Base-by-base conservation (phyloP, 2,113 vertebrate species). In the Vireo altiloquus region DNA sequence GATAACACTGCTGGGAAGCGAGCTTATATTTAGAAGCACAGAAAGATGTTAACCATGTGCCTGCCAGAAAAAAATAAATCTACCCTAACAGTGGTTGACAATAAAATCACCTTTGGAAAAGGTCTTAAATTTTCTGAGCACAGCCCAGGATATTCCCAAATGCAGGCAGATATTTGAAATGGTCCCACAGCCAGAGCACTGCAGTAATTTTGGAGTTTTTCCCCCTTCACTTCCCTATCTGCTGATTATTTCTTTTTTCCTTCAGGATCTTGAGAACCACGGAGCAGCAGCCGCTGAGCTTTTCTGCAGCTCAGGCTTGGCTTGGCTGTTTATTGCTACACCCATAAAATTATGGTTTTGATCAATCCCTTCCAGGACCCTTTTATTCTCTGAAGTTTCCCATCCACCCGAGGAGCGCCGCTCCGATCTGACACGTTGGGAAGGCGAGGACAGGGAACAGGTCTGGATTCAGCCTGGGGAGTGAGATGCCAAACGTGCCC, bases 21-120 rank as follows among this genome's bases (percentile, higher is more conserved):
- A 82, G 46, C 96, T 97, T 97, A 94, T 96, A 96, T 97, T 97
- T 96, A 97, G 97, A 94, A 96, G 69, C 93, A 94, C 88, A 21
- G 66, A 92, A 97, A 92, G 70, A 96, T 95, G 81, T 97, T 96
- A 97, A 78, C 83, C 90, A 61, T 95, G 96, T 97, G 95, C 77
- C 89, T 95, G 71, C 90, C 77, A 92, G 95, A 78, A 80, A 76
- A 96, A 95, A 42, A 76, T 37, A 96, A 69, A 95, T 96, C 47
- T 39, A 39, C 92, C 4, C 15, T 94, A 95, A 96, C 91, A 88
- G 89, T 52, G 87, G 70, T 27, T 93, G 88, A 90, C 89, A 92
- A 95, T 65, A 96, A 95, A 97, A 96, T 84, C 85, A 82, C 82
- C 79, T 79, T 97, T 89, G 92, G 65, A 95, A 96, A 95, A 97